These are phyloP conservation scores for Peribatodes rhomboidaria DNA, from an alignment of 2,888 invertebrate genomes.

Conservation along the genomic window DNA sequence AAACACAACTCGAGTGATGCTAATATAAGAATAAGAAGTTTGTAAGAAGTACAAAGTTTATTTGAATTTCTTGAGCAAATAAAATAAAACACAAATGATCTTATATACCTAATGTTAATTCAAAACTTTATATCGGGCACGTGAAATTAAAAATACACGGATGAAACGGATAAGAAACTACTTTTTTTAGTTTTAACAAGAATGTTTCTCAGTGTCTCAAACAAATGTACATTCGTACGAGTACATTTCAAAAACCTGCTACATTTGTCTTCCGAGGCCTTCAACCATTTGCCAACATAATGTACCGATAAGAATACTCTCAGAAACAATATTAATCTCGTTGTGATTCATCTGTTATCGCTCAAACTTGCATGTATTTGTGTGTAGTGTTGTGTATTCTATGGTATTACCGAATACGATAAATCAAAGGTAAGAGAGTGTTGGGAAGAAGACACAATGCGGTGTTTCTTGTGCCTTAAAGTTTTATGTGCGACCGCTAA, in stretches of 20 bases:
- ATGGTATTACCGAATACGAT: conserved; percentile 56
- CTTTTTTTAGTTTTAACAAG: too few relatives aligned
- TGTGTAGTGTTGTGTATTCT: too few relatives aligned
- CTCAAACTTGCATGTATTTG: conserved; percentile 72
- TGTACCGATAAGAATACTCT: conserved; percentile 67
- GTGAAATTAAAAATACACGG: too few relatives aligned
- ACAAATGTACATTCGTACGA: background rate
- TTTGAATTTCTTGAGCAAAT: too few relatives aligned
- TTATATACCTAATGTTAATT: too few relatives aligned
- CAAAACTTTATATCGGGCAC: too few relatives aligned
- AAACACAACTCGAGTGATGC: too few relatives aligned
- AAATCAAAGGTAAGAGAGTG: conserved; percentile 64
- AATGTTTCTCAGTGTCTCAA: background rate
- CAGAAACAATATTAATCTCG: conserved; percentile 74
- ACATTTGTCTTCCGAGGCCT: conserved; percentile 62
- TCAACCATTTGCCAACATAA: conserved; percentile 75
- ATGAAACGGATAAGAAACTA: too few relatives aligned
- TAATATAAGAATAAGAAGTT: too few relatives aligned
- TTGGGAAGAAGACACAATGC: conserved; percentile 31
- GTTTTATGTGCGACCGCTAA: background rate
- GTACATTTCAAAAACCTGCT: conserved; percentile 46
- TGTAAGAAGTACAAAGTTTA: too few relatives aligned
- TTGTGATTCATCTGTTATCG: conserved; percentile 79
- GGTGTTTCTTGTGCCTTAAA: background rate
- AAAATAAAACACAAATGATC: too few relatives aligned